Evolutionary conservation across 92 coral and sea anemone species (phyloP), one percentile per base, ranked within the genome.

Genomic region (Porites divaricata): DNA sequence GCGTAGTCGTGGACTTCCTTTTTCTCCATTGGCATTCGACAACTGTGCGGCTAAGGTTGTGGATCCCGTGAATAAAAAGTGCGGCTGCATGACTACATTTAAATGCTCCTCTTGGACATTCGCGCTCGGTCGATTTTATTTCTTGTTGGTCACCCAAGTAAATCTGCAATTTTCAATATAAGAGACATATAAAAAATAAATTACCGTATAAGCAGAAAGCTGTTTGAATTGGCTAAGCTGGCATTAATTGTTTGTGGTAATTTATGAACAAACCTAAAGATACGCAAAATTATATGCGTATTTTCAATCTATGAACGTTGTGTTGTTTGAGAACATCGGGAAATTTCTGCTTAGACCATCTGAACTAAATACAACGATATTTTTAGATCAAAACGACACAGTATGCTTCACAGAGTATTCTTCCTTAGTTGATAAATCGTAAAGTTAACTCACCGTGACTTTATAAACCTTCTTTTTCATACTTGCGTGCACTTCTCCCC

Each of bases 31-130:
- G 61, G 84, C 88, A 88, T 59, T 76, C 91, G 15, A 87, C 58
- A 57, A 81, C 87, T 6, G 87, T 88, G 3, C 87, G 81, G 71
- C 87, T 81, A 9, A 88, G 41, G 66, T 88, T 81, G 51, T 88
- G 91, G 8, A 88, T 88, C 53, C 83, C 91, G 63, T 88, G 21
- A 12, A 88, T 82, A 22, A 88, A 81, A 9, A 88, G 77, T 58
- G 87, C 83, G 1, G 91, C 87, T 0, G 91, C 84, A 45, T 88
- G 91, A 71, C 91, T 82, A 35, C 87, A 87, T 70, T 72, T 87
- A 23, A n/a, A 86, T 9, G 67, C 79, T 26, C 89, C 89, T 69
- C 71, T 78, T 15, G 89, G 78, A 24, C 89, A 85, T 12, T 85
- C 85, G 50, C 89, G 78, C 11, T 86, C 85, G 8, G 89, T 77